Evolutionary conservation across 2,113 vertebrate species (phyloP), one percentile per base, ranked within the genome.

Genomic region (Hyla sarda): DNA sequence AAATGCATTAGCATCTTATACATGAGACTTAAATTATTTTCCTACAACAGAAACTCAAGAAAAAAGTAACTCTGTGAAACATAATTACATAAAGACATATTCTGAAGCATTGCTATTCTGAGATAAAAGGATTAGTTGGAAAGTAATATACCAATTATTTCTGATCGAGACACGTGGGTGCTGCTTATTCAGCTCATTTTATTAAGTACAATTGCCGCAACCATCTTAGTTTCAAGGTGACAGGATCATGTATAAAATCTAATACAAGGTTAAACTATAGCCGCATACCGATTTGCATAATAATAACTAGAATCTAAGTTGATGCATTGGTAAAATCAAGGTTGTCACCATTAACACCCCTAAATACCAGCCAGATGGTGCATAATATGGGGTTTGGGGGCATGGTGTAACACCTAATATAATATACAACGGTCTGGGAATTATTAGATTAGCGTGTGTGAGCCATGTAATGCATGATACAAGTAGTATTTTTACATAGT

Each of bases 21-120:
- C 30, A 71, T 71, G 32, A 71, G 67, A 71, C 67, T 23, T 8
- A 37, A 71, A 34, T 37, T 71, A 71, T 71, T 71, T 34, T 71
- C 8, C 17, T 71, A 21, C 34, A 71, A 19, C 17, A 71, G 67
- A 21, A 34, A 37, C 30, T 71, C 10, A 9, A 21, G 28, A 37
- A 71, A 23, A 11, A 69, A 37, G 32, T 71, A 71, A 34, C 67
- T 67, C 30, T 67, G 25, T 65, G 30, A 67, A n/a, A 32, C 6
- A 14, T 67, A 67, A 67, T 67, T 67, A 67, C 14, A 67, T 67
- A 5, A 2, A 67, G 62, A n/a, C 62, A 32, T 32, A 32, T 67
- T 30, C 60, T 3, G 12, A 65, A 65, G 60, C 60, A 65, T 65
- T 30, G 12, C 60, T 17, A 67, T 32, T 34, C 65, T 5, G 5